Evolutionary conservation across 2,888 invertebrate genomes (phyloP).

Genomic region (Nebria brevicollis): DNA sequence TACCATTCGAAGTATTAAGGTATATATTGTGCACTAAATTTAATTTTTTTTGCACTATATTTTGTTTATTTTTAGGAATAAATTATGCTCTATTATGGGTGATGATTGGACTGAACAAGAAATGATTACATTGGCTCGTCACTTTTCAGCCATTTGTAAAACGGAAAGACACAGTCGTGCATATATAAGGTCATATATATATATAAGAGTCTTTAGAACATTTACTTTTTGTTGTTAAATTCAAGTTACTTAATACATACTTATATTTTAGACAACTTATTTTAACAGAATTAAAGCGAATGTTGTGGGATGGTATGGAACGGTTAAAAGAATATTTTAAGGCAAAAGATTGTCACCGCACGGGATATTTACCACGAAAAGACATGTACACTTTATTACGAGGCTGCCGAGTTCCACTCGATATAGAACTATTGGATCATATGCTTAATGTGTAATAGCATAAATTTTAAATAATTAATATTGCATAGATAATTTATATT

Average conservation of each 20-base stretch:
- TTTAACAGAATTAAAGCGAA: conserved; percentile 76
- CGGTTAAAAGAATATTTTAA: conserved; percentile 70
- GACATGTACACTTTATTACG: conserved; percentile 73
- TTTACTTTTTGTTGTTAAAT: neutral
- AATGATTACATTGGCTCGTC: conserved; percentile 78
- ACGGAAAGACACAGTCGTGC: conserved; percentile 62
- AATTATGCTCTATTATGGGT: conserved; percentile 73
- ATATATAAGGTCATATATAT: conserved; percentile 59
- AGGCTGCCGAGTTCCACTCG: conserved; percentile 77
- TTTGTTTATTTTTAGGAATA: conserved; percentile 65
- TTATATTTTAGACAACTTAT: conserved; percentile 57
- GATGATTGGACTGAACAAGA: conserved; percentile 82
- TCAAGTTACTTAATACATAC: neutral
- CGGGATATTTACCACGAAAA: conserved; percentile 68
- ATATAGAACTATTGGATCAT: conserved; percentile 73
- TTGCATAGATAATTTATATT: neutral
- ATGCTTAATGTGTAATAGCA: conserved; percentile 71
- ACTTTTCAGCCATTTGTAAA: conserved; percentile 73
- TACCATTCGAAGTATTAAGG: conserved; percentile 62
- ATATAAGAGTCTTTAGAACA: no score
- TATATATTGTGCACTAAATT: conserved; percentile 50
- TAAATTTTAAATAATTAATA: no score
- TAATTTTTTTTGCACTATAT: conserved; percentile 45
- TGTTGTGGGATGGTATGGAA: conserved; percentile 77
- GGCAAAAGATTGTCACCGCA: conserved; percentile 67